These are phyloP conservation scores for Erebia palarica DNA, from an alignment of 2,888 invertebrate species.

Conservation along the genomic window DNA sequence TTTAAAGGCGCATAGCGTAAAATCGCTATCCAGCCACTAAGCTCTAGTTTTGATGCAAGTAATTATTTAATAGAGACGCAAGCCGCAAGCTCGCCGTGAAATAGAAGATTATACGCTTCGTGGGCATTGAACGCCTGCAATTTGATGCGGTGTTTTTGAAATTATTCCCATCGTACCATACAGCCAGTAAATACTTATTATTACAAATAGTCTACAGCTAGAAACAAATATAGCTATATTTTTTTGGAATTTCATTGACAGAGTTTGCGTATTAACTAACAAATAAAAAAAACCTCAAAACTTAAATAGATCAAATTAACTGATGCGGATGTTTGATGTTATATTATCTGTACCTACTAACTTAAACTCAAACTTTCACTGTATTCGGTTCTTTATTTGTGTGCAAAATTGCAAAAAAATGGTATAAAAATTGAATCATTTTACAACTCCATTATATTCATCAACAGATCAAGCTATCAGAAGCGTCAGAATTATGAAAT, in stretches of 20 bases:
- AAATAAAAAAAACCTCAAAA: no score
- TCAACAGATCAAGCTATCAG: no score
- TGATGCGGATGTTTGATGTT: neutral
- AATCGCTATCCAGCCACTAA: conserved; percentile 32
- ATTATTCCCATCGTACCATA: conserved; percentile 16
- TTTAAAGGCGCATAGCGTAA: conserved; percentile 32
- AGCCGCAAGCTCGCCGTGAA: conserved; percentile 67
- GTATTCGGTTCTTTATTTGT: neutral
- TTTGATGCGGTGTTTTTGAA: conserved; percentile 45
- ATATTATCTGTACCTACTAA: neutral
- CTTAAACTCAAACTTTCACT: neutral
- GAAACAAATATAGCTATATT: no score
- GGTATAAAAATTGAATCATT: no score
- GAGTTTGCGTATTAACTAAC: no score
- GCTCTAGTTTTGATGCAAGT: conserved; percentile 47
- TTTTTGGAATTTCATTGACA: no score
- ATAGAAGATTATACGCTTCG: conserved; percentile 70
- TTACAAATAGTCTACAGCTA: no score
- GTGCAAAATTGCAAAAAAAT: neutral
- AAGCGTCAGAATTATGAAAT: no score
- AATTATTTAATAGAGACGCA: conserved; percentile 76
- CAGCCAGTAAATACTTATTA: neutral
- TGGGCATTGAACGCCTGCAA: conserved; percentile 51
- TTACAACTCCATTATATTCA: no score
- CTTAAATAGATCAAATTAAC: no score